Evolutionary conservation across 2,113 vertebrate species (phyloP), one percentile per base, ranked within the genome.

Genomic region (Erythrocercus mccallii): DNA sequence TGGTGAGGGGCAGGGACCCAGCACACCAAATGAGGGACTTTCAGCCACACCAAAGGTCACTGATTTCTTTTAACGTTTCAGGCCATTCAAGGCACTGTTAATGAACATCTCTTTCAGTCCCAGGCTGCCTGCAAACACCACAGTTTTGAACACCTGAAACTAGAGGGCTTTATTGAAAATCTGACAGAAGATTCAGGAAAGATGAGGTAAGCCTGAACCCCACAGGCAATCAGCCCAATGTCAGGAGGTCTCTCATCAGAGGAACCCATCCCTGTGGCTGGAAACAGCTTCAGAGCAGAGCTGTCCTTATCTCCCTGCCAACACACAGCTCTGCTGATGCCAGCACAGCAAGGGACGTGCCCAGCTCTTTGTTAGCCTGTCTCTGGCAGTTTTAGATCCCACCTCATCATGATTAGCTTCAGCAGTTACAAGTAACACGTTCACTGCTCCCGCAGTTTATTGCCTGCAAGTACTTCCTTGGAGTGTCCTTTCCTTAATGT

Each of bases 141-240:
- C 6, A 11, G 40, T 53, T 70, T 19, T 40, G 37, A 74, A 70
- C 4, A 2, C 4, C 17, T 71, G 12, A 33, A 85, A 28, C 18
- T 22, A 15, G 12, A 85, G 17, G 19, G 1, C 70, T 9, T 42
- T 56, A 23, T 0, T 44, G 51, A 51, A 81, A 56, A 48, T 6
- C 56, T 1, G 6, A 27, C 1, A 27, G 28, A 61, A 81, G 70
- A 53, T 25, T 10, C 19, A 70, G 47, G 24, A 44, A 65, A 81
- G 27, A n/a, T 1, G 22, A 58, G 40, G 21, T 27, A 33, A 94
- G n/a, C 38, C 31, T 25, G 44, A 84, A 61, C 3, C 27, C 31
- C 74, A n/a, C 14, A 70, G 30, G 19, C 16, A 54, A 60, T 4
- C 54, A 57, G 21, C n/a, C 28, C 0, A 0, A 9, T 4, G 12